Evolutionary conservation across 2,113 vertebrate genomes (phyloP).

Genomic region (Condylura cristata): DNA sequence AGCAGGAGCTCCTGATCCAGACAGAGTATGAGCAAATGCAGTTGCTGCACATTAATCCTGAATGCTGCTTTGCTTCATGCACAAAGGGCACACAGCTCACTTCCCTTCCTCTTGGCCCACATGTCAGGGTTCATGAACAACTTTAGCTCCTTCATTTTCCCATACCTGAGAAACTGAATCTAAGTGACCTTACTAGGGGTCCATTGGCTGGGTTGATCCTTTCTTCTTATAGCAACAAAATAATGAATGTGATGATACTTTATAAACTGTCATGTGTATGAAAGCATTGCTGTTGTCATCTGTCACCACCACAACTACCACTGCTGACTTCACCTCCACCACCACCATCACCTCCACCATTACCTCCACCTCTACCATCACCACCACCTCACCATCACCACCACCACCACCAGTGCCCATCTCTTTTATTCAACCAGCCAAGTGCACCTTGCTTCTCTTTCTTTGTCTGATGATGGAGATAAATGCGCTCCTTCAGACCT

Average conservation of each 20-base stretch:
- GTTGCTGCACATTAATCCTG: not conserved
- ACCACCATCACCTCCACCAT: fast-evolving
- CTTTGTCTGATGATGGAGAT: not conserved
- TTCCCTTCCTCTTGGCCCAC: not conserved
- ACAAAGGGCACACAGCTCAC: not conserved
- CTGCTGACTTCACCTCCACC: not conserved
- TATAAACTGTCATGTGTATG: not conserved
- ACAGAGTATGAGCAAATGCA: not conserved
- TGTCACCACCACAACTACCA: not conserved
- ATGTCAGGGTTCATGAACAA: not conserved
- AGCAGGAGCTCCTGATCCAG: not conserved
- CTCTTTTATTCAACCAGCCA: not conserved
- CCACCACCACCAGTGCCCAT: not conserved
- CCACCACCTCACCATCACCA: not conserved
- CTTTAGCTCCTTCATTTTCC: not conserved
- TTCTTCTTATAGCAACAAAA: not conserved
- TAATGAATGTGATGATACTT: not conserved
- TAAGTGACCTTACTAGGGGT: not conserved
- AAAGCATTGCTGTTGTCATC: not conserved
- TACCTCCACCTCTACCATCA: not conserved
- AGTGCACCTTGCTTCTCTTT: not conserved
- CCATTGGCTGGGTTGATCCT: not conserved
- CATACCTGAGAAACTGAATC: not conserved
- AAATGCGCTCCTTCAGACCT: not conserved
- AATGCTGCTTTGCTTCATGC: not conserved